These are phyloP conservation scores for Asteroscopus sphinx DNA, from an alignment of 2,888 invertebrate species.

Conservation along the genomic window DNA sequence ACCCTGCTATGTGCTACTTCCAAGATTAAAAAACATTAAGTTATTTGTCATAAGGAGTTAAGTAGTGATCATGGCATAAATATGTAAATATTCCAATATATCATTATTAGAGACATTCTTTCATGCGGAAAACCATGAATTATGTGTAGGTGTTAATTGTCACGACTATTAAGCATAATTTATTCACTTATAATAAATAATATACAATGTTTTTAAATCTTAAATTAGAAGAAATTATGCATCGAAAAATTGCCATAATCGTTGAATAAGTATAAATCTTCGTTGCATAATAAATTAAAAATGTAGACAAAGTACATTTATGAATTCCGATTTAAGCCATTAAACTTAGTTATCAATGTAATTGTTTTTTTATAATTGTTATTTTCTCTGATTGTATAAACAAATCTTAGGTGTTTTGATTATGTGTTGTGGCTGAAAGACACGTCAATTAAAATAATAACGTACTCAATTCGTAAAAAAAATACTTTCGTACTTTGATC, in stretches of 20 bases:
- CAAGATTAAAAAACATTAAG: background rate
- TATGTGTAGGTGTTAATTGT: slow-evolving; percentile 22
- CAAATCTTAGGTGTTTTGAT: background rate
- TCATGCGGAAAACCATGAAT: slow-evolving; percentile 35
- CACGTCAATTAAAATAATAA: background rate
- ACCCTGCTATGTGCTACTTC: background rate
- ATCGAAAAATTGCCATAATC: too few relatives aligned
- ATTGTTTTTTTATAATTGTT: too few relatives aligned
- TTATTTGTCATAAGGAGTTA: slow-evolving; percentile 21
- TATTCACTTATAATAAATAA: slow-evolving; percentile 16
- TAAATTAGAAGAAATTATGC: too few relatives aligned
- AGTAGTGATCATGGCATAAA: slow-evolving; percentile 7
- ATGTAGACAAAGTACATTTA: too few relatives aligned
- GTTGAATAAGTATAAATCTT: background rate
- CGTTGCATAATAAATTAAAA: background rate
- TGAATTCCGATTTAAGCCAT: too few relatives aligned
- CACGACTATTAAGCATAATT: slow-evolving; percentile 19
- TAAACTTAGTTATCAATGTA: too few relatives aligned
- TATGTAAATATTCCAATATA: slow-evolving; percentile 8
- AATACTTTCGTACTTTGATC: slow-evolving; percentile 33
- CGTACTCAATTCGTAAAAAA: slow-evolving; percentile 15
- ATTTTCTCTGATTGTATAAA: background rate
- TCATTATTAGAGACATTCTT: slow-evolving; percentile 14
- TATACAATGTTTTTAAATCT: slow-evolving; percentile 1
- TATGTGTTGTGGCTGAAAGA: background rate